Evolutionary conservation across 2,797 vertebrate species (phyloP).

Genomic region (Odontamblyopus lacepedii): DNA sequence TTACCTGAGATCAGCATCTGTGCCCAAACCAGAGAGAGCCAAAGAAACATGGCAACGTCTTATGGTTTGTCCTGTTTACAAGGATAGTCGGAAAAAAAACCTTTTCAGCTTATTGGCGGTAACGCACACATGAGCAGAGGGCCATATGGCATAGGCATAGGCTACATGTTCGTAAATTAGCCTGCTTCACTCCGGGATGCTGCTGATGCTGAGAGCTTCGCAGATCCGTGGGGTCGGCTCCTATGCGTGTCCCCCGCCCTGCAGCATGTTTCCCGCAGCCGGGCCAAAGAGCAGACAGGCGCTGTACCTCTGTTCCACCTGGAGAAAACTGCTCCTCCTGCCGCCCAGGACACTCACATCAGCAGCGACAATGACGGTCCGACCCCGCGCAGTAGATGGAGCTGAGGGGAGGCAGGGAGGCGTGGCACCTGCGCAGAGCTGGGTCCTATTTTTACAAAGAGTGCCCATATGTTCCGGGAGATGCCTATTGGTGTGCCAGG

Average conservation of each 20-base stretch:
- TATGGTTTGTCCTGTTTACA: slow-evolving; percentile 16
- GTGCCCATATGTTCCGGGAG: neutral
- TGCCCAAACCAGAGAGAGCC: slow-evolving; percentile 35
- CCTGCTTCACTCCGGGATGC: slow-evolving; percentile 9
- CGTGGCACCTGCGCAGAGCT: neutral
- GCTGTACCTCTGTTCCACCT: neutral
- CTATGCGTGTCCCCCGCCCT: slow-evolving; percentile 17
- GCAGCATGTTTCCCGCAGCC: slow-evolving; percentile 14
- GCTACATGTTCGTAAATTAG: slow-evolving; percentile 3
- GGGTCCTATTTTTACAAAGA: neutral
- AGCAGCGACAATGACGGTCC: neutral
- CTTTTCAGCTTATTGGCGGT: slow-evolving; percentile 12
- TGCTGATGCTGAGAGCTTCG: slow-evolving; percentile 10
- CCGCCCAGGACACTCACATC: neutral
- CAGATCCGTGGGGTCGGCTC: slow-evolving; percentile 14
- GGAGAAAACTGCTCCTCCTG: neutral
- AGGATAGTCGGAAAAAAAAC: neutral
- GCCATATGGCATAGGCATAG: neutral
- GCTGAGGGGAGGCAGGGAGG: neutral
- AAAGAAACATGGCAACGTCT: slow-evolving; percentile 27
- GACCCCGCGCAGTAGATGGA: neutral
- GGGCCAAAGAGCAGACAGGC: slow-evolving; percentile 21
- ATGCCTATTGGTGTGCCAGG: neutral
- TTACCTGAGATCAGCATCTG: slow-evolving; percentile 63
- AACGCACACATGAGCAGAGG: neutral